These are phyloP conservation scores for Tyria jacobaeae DNA, from an alignment of 2,888 invertebrate species.

Conservation along the genomic window DNA sequence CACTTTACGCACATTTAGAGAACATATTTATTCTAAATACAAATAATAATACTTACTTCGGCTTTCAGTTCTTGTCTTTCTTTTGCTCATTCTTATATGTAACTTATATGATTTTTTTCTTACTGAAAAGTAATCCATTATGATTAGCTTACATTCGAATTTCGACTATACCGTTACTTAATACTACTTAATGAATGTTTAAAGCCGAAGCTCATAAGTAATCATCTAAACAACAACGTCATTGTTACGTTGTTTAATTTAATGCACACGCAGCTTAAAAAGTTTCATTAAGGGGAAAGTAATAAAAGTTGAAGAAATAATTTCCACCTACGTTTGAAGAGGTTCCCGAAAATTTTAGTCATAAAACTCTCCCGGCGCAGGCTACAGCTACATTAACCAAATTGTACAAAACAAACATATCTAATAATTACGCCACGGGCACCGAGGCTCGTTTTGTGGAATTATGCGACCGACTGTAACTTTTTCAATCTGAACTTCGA, in stretches of 20 bases:
- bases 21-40: constrained; percentile 8
- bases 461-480: constrained; percentile 80
- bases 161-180: constrained; percentile 21
- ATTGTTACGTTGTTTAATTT: constrained; percentile 40
- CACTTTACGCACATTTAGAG: constrained; percentile 22
- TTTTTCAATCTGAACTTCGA: constrained; percentile 85
- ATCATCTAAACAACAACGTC: constrained; percentile 37
- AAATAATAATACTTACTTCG: constrained; percentile 26
- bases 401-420: constrained; percentile 81
- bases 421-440: constrained; percentile 76
- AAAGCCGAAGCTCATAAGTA: constrained; percentile 35
- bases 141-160: constrained; percentile 42
- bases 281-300: constrained; percentile 57
- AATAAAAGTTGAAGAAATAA: constrained; percentile 71
- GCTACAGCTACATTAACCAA: constrained; percentile 74
- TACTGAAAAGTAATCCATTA: constrained; percentile 33
- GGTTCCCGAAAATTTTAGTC: constrained; percentile 65
- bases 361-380: constrained; percentile 64
- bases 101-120: constrained; percentile 15
- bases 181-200: constrained; percentile 42
- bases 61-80: constrained; percentile 22
- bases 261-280: constrained; percentile 49
- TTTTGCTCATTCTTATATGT: constrained; percentile 23
- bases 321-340: constrained; percentile 68
- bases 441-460: constrained; percentile 69